These are phyloP conservation scores for Sternarchorhynchus goeldii DNA, from an alignment of 2,797 vertebrate species.

Conservation along the genomic window DNA sequence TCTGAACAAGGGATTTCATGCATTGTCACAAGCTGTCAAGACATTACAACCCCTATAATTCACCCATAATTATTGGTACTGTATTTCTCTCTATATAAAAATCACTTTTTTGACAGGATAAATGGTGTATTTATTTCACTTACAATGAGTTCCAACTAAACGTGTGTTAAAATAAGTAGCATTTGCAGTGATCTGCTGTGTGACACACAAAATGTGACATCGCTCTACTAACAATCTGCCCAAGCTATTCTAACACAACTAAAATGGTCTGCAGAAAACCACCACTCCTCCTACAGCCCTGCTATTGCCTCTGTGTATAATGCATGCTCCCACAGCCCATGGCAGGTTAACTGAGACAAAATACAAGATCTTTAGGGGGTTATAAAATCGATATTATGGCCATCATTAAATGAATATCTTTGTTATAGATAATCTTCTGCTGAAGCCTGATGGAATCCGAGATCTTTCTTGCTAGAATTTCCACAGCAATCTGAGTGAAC, in stretches of 20 bases:
- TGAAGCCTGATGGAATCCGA: conserved; percentile 8
- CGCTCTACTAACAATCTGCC: background rate
- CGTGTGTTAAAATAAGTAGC: background rate
- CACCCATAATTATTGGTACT: background rate
- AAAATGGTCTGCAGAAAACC: conserved; percentile 30
- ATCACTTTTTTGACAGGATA: background rate
- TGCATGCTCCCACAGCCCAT: conserved; percentile 33
- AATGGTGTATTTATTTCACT: background rate
- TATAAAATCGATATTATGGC: conserved; percentile 42
- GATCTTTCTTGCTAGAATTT: conserved; percentile 16
- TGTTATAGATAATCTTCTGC: conserved; percentile 32
- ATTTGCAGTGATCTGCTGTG: background rate
- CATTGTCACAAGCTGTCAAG: background rate
- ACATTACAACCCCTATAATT: conserved; percentile 19
- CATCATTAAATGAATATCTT: conserved; percentile 33
- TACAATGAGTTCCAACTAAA: background rate
- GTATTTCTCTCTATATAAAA: background rate
- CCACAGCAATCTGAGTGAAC: background rate
- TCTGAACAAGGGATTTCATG: conserved; percentile 28
- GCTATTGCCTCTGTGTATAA: conserved; percentile 39
- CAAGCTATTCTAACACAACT: background rate
- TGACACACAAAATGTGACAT: background rate
- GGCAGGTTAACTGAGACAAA: conserved; percentile 38
- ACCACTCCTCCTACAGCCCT: conserved; percentile 30
- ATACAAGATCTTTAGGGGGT: conserved; percentile 30